Evolutionary conservation across 2,797 vertebrate genomes (phyloP), one percentile per base, ranked within the genome.

Genomic region (Rallus crepitans): DNA sequence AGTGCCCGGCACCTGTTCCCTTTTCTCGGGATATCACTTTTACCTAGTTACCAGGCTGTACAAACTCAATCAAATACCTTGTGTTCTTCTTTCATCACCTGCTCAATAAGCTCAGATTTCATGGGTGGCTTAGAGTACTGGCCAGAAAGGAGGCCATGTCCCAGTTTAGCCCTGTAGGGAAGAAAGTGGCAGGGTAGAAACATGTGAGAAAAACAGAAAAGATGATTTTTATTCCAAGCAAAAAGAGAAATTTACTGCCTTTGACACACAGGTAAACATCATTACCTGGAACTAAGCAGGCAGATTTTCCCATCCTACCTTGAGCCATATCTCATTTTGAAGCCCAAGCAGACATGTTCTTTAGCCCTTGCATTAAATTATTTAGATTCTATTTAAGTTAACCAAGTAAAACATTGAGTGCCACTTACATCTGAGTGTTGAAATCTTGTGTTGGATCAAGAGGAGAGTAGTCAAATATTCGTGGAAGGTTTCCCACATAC

Each of bases 1-100:
- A 45, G 61, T 71, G 75, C 76, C 85, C 92, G 24, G 78, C 81
- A 91, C 89, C 94, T 47, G 95, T 91, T 96, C 76, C 76, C 45
- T 63, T 95, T 96, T 50, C 83, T 81, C 84, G 90, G 89, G 61
- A 21, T 89, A 81, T 77, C 88, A 93, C 60, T 96, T 96, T 89
- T 96, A 96, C 94, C 92, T 93, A 33, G 72, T 73, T 66, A 88
- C 81, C 84, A 88, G 31, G 60, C 37, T 89, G 69, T 52, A 93
- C 68, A 80, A 81, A 76, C 87, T 97, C 96, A 95, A 97, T 98
- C 98, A 98, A 99, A 98, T 99, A 99, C 99, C 99, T 99, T 99
- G 98, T 99, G 97, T 97, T 99, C 99, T 98, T 99, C 99, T 98
- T 99, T 99, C 99, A 99, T 99, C 99, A 99, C 99, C 98, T 99